Evolutionary conservation across 2,888 invertebrate genomes (phyloP), one percentile per base, ranked within the genome.

Genomic region (Polyommatus iphigenia): DNA sequence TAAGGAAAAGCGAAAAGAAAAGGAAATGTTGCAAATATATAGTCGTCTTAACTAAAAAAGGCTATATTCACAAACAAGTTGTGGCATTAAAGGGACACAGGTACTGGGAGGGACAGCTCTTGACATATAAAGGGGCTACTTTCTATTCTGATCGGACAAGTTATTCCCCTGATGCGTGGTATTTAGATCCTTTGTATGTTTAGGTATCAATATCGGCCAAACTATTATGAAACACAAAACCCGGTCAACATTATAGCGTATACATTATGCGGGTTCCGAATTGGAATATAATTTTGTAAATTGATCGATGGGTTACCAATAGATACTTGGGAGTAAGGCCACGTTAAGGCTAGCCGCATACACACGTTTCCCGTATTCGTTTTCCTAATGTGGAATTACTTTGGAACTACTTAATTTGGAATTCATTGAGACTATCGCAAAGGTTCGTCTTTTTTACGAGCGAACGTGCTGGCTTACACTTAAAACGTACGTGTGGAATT

Each of bases 111-210:
- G 72, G 72, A 72, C 72, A 72, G 72, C 41, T 41, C 72, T 41
- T 72, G 72, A 72, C 72, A 72, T 72, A 20, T 72, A 72, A 72
- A 72, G 41, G 71, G 72, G 72, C 72, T 72, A 41, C 41, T 20
- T 72, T 72, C 41, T 41, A 41, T 72, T 72, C 72, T 41, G 36
- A 72, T 20, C 72, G 72, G 41, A 41, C 41, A 41, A 72, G 36
- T 41, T 36, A 72, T 72, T 72, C 72, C 36, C 36, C 72, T 36
- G 72, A 72, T 41, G 72, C 72, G n/a, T 8, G 36, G 41, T 72
- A 41, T 72, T 72, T 72, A 72, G 36, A 72, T 41, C 72, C 72
- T 67, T 67, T 67, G 67, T 67, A 18, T 67, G 29, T 67, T 67
- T 67, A 67, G 67, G 29, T 67, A 67, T 67, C 67, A 67, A 15